Base-by-base conservation (phyloP, 2,888 invertebrate genomes). In the Yponomeuta sedellus region DNA sequence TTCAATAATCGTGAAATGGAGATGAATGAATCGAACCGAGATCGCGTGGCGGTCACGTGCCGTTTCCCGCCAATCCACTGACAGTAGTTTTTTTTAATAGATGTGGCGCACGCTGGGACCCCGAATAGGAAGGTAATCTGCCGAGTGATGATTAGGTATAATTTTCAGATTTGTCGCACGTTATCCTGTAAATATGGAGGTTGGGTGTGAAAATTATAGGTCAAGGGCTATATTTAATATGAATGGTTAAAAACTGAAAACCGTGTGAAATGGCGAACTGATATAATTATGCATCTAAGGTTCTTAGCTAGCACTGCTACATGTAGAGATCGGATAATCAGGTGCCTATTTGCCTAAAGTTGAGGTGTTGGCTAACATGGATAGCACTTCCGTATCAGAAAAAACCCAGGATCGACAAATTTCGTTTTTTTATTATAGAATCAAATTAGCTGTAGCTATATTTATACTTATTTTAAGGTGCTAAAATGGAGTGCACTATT, bases 11-110 rank as follows among this genome's bases (percentile, higher is more conserved):
- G 78, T 75, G 71, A 66, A 71, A 73, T 74, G 76, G 78, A 76
- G 73, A 70, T 64, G 64, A 34, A 62, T 34, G 34, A 28, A 64
- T 64, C n/a, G 22, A 56, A 64, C 12, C 34, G 57, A 78, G 69
- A 52, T 52, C 88, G 83, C 87, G 89, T 88, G 90, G 52, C 79
- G 40, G 67, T 68, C 90, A 83, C 86, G 90, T 88, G 88, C 74
- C 79, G 79, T 79, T 83, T 80, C 77, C 77, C 68, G 79, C 78
- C 81, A 79, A 65, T 28, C 40, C 40, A 19, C 64, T 61, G 34
- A 52, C 44, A 52, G 44, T 34, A 81, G 72, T 81, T 74, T 67
- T 68, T 69, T 69, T 68, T 71, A 70, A 70, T 77, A n/a, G 69
- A 66, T 66, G 61, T 22, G 64, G 64, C 63, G 58, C 22, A 28